phyloP scores from a whole-genome alignment of 2,113 vertebrate species.

The Pelobates fuscus region DNA sequence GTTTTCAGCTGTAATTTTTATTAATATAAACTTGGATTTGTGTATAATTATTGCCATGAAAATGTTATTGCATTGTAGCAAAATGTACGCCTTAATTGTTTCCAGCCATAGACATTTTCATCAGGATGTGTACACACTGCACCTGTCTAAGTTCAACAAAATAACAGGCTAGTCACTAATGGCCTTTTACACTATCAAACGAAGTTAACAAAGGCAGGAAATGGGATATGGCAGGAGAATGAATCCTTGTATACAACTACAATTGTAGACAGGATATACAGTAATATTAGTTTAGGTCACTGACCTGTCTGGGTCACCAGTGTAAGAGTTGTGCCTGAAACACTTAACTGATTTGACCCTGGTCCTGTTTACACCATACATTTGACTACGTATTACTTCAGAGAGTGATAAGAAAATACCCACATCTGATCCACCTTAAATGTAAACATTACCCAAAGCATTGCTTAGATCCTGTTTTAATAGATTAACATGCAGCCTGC shows the following conservation, averaged over 20 bases:
- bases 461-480: too few relatives aligned
- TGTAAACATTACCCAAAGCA: slow-evolving; percentile 17
- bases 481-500: too few relatives aligned
- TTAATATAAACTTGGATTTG: too few relatives aligned
- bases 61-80: not conserved
- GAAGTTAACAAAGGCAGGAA: slow-evolving; percentile 47
- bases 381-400: slow-evolving; percentile 50
- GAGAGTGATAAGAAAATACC: slow-evolving; percentile 34
- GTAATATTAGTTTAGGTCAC: slow-evolving; percentile 58
- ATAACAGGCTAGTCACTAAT: slow-evolving; percentile 63
- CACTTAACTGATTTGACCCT: slow-evolving; percentile 55
- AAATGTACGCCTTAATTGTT: not conserved
- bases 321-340: slow-evolving; percentile 59
- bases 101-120: slow-evolving; percentile 54
- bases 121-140: slow-evolving; percentile 61
- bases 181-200: slow-evolving; percentile 62
- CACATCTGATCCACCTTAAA: slow-evolving; percentile 19
- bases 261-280: slow-evolving; percentile 53
- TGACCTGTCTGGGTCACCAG: slow-evolving; percentile 57
- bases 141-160: slow-evolving; percentile 66
- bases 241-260: slow-evolving; percentile 45
- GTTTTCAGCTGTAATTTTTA: too few relatives aligned
- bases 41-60: too few relatives aligned
- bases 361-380: slow-evolving; percentile 51
- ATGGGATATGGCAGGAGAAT: slow-evolving; percentile 46